Evolutionary conservation across 2,797 vertebrate genomes (phyloP), one percentile per base, ranked within the genome.

Genomic region (Gorsachius magnificus): DNA sequence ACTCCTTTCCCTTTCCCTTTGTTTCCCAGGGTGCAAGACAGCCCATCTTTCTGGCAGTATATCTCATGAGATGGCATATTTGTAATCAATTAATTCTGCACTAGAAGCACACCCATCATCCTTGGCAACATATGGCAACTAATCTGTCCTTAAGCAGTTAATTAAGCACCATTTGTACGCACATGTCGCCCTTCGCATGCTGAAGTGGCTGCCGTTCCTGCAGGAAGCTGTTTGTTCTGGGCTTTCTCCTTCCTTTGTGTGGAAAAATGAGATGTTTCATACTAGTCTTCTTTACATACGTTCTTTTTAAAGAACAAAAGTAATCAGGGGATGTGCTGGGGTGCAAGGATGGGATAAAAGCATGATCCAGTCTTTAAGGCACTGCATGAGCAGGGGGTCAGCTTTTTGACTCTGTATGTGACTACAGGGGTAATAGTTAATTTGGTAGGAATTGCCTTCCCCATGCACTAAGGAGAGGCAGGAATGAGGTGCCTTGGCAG

Each of bases 131-230:
- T 96, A 95, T 95, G 95, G 95, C 94, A 92, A 84, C 93, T 97
- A 96, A 96, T 97, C 95, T 74, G 96, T 96, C 95, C 94, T 97
- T 95, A 95, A 96, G 95, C 86, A 91, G 90, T 90, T 97, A 97
- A 96, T 97, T 97, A 97, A 91, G 93, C 93, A 86, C 89, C 83
- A 92, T 96, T 97, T 96, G 93, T 83, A 95, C 87, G 94, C 92
- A 81, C 53, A 6, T 21, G 29, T 78, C 9, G 29, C 69, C 92
- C 90, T 94, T 90, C 53, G 66, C 45, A 19, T 8, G 1, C 68
- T 61, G 22, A 46, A 64, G 76, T 13, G 57, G 74, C 89, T 93
- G 90, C 0, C 2, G 60, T 45, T 95, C 88, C 70, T 91, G 77
- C 12, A 82, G 86, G 81, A 95, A 89, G 87, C 92, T 93, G 83